Evolutionary conservation across 2,113 vertebrate genomes (phyloP).

Genomic region (Equus przewalskii): DNA sequence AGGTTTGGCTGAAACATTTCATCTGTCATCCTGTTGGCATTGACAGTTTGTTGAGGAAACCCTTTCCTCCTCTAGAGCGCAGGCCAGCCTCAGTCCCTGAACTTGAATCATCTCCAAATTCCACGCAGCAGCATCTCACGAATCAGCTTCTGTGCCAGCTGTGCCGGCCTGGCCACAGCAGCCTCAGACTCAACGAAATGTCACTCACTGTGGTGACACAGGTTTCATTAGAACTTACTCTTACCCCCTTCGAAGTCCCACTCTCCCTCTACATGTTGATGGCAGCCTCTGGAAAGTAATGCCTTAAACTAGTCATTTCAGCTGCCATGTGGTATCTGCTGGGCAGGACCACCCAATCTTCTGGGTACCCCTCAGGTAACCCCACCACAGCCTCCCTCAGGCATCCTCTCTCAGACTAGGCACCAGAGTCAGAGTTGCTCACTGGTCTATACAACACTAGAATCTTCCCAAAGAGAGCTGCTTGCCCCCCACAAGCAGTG

Average conservation of each 20-base stretch:
- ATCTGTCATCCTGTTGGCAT: background rate
- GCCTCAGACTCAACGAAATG: background rate
- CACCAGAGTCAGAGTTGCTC: background rate
- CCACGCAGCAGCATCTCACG: background rate
- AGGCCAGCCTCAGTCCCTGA: background rate
- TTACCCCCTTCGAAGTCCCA: background rate
- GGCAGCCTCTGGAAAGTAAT: background rate
- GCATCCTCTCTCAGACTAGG: background rate
- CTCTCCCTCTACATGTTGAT: background rate
- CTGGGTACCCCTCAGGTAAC: background rate
- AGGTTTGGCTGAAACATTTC: background rate
- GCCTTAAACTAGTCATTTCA: background rate
- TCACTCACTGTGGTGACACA: background rate
- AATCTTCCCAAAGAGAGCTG: background rate
- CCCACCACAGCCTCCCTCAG: fast-evolving
- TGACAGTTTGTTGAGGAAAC: background rate
- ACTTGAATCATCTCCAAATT: background rate
- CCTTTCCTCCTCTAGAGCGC: background rate
- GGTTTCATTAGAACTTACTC: background rate
- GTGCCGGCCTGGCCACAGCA: background rate
- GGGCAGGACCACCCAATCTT: background rate
- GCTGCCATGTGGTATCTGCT: background rate
- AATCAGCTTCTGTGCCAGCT: background rate
- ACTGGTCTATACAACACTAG: background rate
- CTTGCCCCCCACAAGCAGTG: background rate